Evolutionary conservation across 2,113 vertebrate species (phyloP).

Genomic region (Halichoeres trimaculatus): DNA sequence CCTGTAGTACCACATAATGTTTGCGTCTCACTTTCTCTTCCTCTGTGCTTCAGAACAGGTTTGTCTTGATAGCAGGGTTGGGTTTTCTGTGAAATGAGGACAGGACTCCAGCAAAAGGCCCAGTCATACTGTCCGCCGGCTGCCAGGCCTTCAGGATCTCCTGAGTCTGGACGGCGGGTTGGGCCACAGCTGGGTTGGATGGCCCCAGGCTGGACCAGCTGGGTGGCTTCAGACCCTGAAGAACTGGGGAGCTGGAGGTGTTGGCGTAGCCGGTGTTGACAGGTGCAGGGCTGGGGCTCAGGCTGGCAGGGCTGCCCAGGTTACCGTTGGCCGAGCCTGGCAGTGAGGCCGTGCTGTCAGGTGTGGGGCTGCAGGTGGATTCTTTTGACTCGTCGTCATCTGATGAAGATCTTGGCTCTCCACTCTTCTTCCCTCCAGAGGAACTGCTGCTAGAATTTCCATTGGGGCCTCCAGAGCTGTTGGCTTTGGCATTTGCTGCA

Average conservation of each 20-base stretch:
- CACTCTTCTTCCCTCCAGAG: slow-evolving; percentile 84
- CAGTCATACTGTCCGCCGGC: slow-evolving; percentile 90
- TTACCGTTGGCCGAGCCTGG: slow-evolving; percentile 85
- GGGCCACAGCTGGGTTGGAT: slow-evolving; percentile 82
- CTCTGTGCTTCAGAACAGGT: slow-evolving; percentile 90
- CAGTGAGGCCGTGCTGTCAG: slow-evolving; percentile 96
- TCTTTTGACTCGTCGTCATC: slow-evolving; percentile 97
- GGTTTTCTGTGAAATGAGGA: slow-evolving; percentile 97
- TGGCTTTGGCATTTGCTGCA: slow-evolving; percentile 90
- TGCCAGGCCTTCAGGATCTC: slow-evolving; percentile 97
- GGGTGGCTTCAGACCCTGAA: slow-evolving; percentile 89
- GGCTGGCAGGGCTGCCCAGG: slow-evolving; percentile 89
- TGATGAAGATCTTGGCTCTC: slow-evolving; percentile 88
- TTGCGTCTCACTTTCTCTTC: slow-evolving; percentile 4
- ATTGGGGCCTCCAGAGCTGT: slow-evolving; percentile 64
- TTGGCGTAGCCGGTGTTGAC: slow-evolving; percentile 79
- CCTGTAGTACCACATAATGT: slow-evolving; percentile 36
- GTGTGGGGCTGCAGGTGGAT: slow-evolving; percentile 95
- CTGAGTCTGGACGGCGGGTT: slow-evolving; percentile 80
- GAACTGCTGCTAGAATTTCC: slow-evolving; percentile 62
- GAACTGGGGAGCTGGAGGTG: slow-evolving; percentile 82
- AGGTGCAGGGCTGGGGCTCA: slow-evolving; percentile 90
- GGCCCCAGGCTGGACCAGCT: slow-evolving; percentile 88
- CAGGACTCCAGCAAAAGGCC: slow-evolving; percentile 94
- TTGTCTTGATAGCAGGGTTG: slow-evolving; percentile 88